These are phyloP conservation scores for Psix sp. DNA, from an alignment of 1,140 invertebrate genomes.

Conservation along the genomic window DNA sequence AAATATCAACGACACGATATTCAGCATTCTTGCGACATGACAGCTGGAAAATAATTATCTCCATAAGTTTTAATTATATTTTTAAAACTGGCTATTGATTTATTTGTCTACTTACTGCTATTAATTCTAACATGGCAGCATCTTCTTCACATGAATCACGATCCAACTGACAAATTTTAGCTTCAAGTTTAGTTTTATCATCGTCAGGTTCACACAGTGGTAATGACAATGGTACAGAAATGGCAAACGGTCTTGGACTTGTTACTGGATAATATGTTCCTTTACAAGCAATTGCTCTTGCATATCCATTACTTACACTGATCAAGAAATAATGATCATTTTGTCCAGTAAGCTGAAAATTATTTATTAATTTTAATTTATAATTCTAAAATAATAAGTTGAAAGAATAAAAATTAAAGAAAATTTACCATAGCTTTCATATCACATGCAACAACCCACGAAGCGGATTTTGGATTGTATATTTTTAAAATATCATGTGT, in stretches of 20 bases:
- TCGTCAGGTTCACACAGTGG: slow-evolving; percentile 89
- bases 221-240: slow-evolving; percentile 82
- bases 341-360: slow-evolving; percentile 81
- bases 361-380: slow-evolving; percentile 15
- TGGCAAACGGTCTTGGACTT: slow-evolving; percentile 88
- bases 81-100: slow-evolving; percentile 9
- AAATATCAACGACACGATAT: slow-evolving; percentile 89
- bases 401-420: background rate
- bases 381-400: background rate
- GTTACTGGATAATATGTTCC: slow-evolving; percentile 91
- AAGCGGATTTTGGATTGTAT: slow-evolving; percentile 21
- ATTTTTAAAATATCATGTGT: slow-evolving; percentile 52
- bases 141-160: slow-evolving; percentile 81
- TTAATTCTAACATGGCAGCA: slow-evolving; percentile 91
- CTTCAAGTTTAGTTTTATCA: slow-evolving; percentile 90
- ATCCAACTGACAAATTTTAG: slow-evolving; percentile 82
- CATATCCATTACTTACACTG: slow-evolving; percentile 85
- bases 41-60: slow-evolving; percentile 78
- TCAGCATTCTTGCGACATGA: slow-evolving; percentile 90
- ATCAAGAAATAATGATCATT: slow-evolving; percentile 90
- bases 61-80: background rate
- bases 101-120: slow-evolving; percentile 83
- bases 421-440: slow-evolving; percentile 39
- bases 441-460: slow-evolving; percentile 41
- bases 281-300: slow-evolving; percentile 91